Base-by-base conservation (phyloP, 2,113 vertebrate genomes). In the Oreochromis spilurus region DNA sequence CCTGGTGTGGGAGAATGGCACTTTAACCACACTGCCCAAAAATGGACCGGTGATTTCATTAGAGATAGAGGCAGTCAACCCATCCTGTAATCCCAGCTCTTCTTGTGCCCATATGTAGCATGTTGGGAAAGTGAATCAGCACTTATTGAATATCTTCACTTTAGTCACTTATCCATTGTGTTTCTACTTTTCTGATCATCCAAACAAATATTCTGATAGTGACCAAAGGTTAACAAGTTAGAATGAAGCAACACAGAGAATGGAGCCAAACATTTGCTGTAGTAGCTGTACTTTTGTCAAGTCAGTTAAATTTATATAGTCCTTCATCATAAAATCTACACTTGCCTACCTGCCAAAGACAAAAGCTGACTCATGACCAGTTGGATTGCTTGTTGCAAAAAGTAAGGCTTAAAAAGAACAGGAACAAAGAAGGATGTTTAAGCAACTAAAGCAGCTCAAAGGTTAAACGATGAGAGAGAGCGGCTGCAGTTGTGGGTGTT, bases 31-130 rank as follows among this genome's bases (percentile, higher is more conserved):
- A 40, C 83, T 82, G 48, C 5, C 31, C 81, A 53, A 90, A 91
- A 83, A 87, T 70, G 80, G 86, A 50, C 80, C 17, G 55, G 65
- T 79, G 89, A 92, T 93, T 92, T 92, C 84, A 93, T 94, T 90
- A 87, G 54, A 90, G 87, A 93, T 90, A 81, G 29, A 87, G 58
- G 58, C 43, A 17, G 75, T 84, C 83, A 70, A 67, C 19, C 29
- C 82, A 16, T 88, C 55, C 26, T 24, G n/a, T 45, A 36, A 81
- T 55, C 53, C 9, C 54, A 36, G 52, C 53, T 26, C 50, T 60
- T 16, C 19, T 58, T 80, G 48, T 38, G 57, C 31, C 10, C 12
- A 50, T 24, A 57, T 50, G 60, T 34, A 62, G 57, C 19, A 48
- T 55, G 8, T 7, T 6, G 38, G 16, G 38, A 45, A 50, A 82